Base-by-base conservation (phyloP, 2,888 invertebrate genomes). In the Netelia virgata region DNA sequence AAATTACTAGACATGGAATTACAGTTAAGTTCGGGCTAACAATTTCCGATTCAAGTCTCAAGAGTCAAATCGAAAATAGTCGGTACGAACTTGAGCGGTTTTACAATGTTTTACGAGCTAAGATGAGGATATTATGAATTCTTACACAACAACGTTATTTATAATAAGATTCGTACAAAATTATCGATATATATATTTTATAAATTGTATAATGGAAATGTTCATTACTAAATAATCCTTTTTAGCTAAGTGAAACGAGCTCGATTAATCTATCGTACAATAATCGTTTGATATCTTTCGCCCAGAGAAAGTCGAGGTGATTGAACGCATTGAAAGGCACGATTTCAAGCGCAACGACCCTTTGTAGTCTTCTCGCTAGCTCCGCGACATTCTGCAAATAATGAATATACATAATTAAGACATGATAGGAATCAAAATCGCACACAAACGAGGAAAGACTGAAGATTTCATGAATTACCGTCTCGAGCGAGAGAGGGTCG, bases 251-350 rank as follows among this genome's bases (percentile, higher is more conserved):
- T 10, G 50, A 23, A 1, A 88, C 11, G 18, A 88, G 18, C 14
- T 84, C 36, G 14, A 88, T 47, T 28, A 88, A 18, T 55, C 86
- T 86, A 66, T 88, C 81, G 61, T 88, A 86, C 47, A 88, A 28
- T n/a, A 88, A 77, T 18, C 41, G 2, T 57, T 81, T 88, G 0
- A 53, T 73, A 72, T 88, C 84, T 68, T 20, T 86, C 0, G 88
- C 88, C 85, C 87, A 87, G 5, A 88, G 6, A 57, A 83, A 87
- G 74, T 87, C 84, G 6, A 80, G 9, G 66, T 86, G 87, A 74
- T 85, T 86, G 77, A 86, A 87, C 0, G 55, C 47, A 28, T 83
- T 64, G n/a, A 10, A 70, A 5, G 66, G 63, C n/a, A 85, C 73
- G 18, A 76, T 57, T 53, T 87, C 86, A 16, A 80, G 3, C 1